Evolutionary conservation across 2,113 vertebrate genomes (phyloP), one percentile per base, ranked within the genome.

Genomic region (Hymenochirus boettgeri): DNA sequence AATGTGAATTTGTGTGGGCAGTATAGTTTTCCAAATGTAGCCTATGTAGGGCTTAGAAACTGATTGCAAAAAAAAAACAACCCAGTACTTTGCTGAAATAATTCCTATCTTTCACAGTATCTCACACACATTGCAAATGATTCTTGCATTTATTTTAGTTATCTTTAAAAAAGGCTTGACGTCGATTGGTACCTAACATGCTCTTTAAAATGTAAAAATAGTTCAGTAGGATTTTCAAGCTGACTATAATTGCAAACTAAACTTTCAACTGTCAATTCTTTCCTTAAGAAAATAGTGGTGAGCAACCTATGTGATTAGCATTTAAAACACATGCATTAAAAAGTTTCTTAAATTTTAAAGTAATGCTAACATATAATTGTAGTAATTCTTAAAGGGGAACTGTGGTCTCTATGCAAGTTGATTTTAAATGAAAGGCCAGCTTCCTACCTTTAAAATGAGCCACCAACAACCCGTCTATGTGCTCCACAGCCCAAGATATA

Each of bases 361-460:
- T 18, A 54, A 25, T 13, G 6, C 47, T 21, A 80, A 70, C 48
- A 22, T 65, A 56, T n/a, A n/a, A n/a, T n/a, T n/a, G n/a, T n/a
- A n/a, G n/a, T n/a, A n/a, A n/a, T n/a, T n/a, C n/a, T n/a, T n/a
- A n/a, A n/a, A n/a, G n/a, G n/a, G n/a, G n/a, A n/a, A n/a, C n/a
- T n/a, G n/a, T n/a, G n/a, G n/a, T n/a, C n/a, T n/a, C n/a, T n/a
- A n/a, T n/a, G n/a, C n/a, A n/a, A n/a, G n/a, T n/a, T n/a, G n/a
- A n/a, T n/a, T n/a, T n/a, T n/a, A n/a, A n/a, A n/a, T n/a, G n/a
- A n/a, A n/a, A n/a, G n/a, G n/a, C n/a, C n/a, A n/a, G n/a, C n/a
- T n/a, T n/a, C n/a, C n/a, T n/a, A n/a, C n/a, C n/a, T n/a, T n/a
- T n/a, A n/a, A n/a, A n/a, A n/a, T n/a, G n/a, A n/a, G n/a, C n/a